Conservation (phyloP, 2,888 invertebrate genomes). For the Arenicola marina region DNA sequence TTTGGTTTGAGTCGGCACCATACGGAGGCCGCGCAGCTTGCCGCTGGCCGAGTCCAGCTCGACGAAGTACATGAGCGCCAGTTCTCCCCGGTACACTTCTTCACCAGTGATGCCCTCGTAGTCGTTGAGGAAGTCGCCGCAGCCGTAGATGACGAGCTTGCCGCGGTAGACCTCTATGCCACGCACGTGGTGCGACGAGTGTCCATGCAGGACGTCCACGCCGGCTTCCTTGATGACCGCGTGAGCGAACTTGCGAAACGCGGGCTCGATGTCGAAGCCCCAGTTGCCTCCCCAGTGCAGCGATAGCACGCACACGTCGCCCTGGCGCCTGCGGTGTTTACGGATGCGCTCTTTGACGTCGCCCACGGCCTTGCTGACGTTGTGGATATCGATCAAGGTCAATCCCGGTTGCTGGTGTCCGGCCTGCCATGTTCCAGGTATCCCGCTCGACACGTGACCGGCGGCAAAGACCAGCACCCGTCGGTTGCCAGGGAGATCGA, state of each 20-base stretch:
- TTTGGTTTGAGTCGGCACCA: constrained; percentile 23
- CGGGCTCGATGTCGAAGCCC: constrained; percentile 28
- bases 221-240: constrained; percentile 28
- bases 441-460: constrained; percentile 30
- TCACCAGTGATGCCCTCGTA: constrained; percentile 34
- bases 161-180: constrained; percentile 35
- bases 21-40: constrained; percentile 8
- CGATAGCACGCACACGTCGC: constrained; percentile 30
- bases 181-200: constrained; percentile 36
- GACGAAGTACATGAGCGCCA: constrained; percentile 26
- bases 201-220: constrained; percentile 34
- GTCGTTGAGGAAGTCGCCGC: constrained; percentile 36
- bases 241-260: constrained; percentile 23
- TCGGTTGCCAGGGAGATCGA: constrained; percentile 16
- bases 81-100: constrained; percentile 23
- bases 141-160: constrained; percentile 36
- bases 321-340: constrained; percentile 6
- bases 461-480: constrained; percentile 30
- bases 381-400: constrained; percentile 13
- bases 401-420: constrained; percentile 18
- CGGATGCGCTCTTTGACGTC: constrained; percentile 9
- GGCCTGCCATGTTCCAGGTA: constrained; percentile 28
- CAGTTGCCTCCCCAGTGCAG: constrained; percentile 38
- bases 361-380: constrained; percentile 1
- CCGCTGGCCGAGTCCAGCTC: constrained; percentile 12